Evolutionary conservation across 2,113 vertebrate species (phyloP).

Genomic region (Equus przewalskii): DNA sequence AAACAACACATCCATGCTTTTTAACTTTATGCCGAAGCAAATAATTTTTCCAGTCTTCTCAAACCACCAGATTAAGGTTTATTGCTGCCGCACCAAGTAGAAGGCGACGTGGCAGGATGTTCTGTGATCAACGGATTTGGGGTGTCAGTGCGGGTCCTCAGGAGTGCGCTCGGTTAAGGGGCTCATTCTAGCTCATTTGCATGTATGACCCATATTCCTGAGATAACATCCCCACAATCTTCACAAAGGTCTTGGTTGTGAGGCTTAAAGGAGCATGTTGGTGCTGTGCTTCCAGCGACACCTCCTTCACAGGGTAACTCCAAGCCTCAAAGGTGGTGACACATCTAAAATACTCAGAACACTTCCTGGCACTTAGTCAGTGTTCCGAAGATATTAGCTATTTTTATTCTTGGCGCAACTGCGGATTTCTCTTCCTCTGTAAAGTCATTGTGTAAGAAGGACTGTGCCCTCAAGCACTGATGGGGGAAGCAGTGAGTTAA

Average conservation of each 20-base stretch:
- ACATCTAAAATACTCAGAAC: not conserved
- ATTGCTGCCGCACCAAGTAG: not conserved
- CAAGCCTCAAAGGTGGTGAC: not conserved
- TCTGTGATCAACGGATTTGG: not conserved
- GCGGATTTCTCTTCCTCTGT: not conserved
- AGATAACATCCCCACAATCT: not conserved
- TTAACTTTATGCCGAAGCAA: not conserved
- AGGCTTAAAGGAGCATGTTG: not conserved
- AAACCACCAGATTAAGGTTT: not conserved
- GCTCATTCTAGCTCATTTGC: not conserved
- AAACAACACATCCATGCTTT: not conserved
- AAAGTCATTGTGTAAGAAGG: not conserved
- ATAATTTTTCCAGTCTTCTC: not conserved
- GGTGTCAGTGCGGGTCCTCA: not conserved
- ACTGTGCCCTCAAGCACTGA: not conserved
- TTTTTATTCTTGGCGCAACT: not conserved
- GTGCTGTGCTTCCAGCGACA: not conserved
- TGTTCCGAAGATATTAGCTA: not conserved
- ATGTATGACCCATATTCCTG: not conserved
- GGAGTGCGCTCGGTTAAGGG: not conserved
- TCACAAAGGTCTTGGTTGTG: not conserved
- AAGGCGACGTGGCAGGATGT: not conserved
- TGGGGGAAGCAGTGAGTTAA: not conserved
- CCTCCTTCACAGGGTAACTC: not conserved
- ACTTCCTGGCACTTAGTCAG: not conserved